These are phyloP conservation scores for Andrena marginata DNA, from an alignment of 2,888 invertebrate species.

Conservation along the genomic window DNA sequence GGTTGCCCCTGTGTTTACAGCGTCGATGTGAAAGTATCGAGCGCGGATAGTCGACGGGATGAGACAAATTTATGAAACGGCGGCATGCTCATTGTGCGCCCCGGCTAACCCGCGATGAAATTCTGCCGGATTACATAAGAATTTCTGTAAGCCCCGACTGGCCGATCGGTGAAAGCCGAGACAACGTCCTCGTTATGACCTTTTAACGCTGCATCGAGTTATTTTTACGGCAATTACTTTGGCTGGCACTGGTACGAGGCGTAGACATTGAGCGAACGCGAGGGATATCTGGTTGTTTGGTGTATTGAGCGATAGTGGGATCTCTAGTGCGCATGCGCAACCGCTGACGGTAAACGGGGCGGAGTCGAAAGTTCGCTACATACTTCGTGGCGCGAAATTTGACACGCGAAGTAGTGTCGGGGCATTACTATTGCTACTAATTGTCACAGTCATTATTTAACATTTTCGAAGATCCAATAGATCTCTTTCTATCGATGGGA, in stretches of 20 bases:
- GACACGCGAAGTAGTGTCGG: too few relatives aligned
- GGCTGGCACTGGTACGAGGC: neutral
- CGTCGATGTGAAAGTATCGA: constrained; percentile 52
- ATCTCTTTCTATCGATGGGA: too few relatives aligned
- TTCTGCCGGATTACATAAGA: constrained; percentile 58
- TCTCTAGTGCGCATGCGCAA: neutral
- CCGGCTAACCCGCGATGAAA: constrained; percentile 44
- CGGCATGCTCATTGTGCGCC: constrained; percentile 39
- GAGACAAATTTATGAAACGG: constrained; percentile 62
- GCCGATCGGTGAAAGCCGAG: constrained; percentile 55
- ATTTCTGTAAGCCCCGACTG: constrained; percentile 36
- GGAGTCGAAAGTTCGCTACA: too few relatives aligned
- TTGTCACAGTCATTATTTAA: too few relatives aligned
- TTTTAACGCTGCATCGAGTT: constrained; percentile 47
- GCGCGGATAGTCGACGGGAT: constrained; percentile 29
- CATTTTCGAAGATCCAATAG: too few relatives aligned
- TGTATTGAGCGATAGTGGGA: neutral
- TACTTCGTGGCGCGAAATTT: too few relatives aligned
- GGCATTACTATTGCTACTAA: too few relatives aligned
- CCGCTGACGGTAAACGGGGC: too few relatives aligned
- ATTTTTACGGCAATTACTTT: constrained; percentile 49
- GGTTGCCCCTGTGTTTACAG: neutral
- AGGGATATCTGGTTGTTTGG: neutral
- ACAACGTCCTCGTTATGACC: constrained; percentile 56
- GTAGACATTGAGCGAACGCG: constrained; percentile 12